Base-by-base conservation (phyloP, 2,888 invertebrate species). In the Luperina nickerlii region DNA sequence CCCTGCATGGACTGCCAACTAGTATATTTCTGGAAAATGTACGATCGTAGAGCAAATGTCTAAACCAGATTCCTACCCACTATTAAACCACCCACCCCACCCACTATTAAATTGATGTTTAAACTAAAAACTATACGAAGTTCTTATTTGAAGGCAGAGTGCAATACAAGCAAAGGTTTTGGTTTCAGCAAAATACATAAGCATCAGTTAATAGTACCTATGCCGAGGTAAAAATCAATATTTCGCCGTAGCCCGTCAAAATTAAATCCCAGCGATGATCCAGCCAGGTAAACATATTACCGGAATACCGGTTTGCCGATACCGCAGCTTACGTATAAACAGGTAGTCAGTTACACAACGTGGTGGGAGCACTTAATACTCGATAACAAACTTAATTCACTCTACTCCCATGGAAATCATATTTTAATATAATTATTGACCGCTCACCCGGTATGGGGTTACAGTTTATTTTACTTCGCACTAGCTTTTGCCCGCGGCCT, bases 341-440 rank as follows among this genome's bases (percentile, higher is more conserved):
- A 68, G n/a, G 51, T 66, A 68, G 57, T 62, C 54, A 71, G 71
- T 84, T 54, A 67, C 74, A 74, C 5, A 70, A 42, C 54, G 80
- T 45, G 80, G 75, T 77, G 38, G 38, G 15, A 74, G 45, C 76
- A 83, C 74, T 86, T 83, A 83, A 80, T 81, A 68, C 77, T 75
- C 63, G 68, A 77, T 85, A 86, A 86, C 75, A 27, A 85, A 70
- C 69, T 71, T 77, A 83, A 80, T 86, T 63, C 60, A 48, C 65
- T 76, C 45, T 63, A 71, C 79, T 70, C 57, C 51, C 57, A 32
- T 70, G 60, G 63, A 70, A 74, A 57, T 48, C 24, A 77, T 67
- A 83, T 73, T 69, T 74, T 76, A 75, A 73, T 75, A 24, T 18
- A 42, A 62, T 86, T 83, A 77, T 32, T 13, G 9, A 15, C 27